A percentile compares a stretch with the other conserved stretches of the same genome.
These are phyloP conservation scores for Nymphalis c-album DNA, from an alignment of 2,888 invertebrate species.

Conservation along the genomic window DNA sequence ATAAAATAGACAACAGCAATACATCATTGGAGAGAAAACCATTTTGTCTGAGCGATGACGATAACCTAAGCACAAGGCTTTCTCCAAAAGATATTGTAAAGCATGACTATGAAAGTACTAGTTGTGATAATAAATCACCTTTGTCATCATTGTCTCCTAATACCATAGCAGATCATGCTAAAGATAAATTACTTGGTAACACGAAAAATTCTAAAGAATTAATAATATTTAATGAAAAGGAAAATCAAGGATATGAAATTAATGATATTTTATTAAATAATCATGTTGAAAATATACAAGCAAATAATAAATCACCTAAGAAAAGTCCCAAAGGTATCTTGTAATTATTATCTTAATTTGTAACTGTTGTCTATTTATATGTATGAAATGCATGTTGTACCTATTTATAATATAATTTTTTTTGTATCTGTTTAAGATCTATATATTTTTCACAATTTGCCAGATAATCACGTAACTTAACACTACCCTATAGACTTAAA, in stretches of 20 bases:
- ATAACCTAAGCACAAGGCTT: not conserved
- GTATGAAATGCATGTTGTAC: not conserved
- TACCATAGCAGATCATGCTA: not conserved
- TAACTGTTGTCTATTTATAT: not conserved
- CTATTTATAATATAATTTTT: too few species aligned
- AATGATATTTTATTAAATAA: not conserved
- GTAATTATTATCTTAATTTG: not conserved
- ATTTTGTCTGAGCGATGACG: not conserved
- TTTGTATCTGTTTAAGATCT: not conserved
- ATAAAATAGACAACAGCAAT: conserved; percentile 41
- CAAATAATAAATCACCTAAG: conserved; percentile 26
- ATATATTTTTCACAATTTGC: too few species aligned
- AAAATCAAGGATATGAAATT: not conserved
- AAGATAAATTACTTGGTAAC: not conserved
- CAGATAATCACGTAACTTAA: too few species aligned
- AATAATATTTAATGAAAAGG: not conserved
- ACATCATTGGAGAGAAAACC: conserved; percentile 16
- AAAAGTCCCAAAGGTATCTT: conserved; percentile 37
- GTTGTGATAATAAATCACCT: conserved; percentile 15
- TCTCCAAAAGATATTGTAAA: conserved; percentile 6
- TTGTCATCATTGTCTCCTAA: conserved; percentile 10
- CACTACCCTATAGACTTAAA: too few species aligned
- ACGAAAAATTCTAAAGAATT: not conserved
- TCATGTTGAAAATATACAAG: conserved; percentile 1
- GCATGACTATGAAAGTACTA: conserved; percentile 11